Base-by-base conservation (phyloP, 1,140 invertebrate species). In the Drosophila setifemur region DNA sequence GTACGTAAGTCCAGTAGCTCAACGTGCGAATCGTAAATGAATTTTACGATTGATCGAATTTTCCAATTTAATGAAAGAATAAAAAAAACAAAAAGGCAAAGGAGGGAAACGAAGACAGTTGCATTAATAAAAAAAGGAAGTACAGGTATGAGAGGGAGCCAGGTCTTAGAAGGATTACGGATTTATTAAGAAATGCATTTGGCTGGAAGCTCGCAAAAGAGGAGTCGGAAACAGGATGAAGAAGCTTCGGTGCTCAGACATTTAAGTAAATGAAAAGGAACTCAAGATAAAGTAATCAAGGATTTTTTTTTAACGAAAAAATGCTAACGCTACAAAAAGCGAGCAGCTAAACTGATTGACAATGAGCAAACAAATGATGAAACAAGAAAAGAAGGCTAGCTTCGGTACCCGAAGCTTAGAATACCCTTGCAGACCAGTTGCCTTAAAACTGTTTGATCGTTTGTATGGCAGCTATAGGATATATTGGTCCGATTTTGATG, bases 171-270 rank as follows among this genome's bases (percentile, higher is more conserved):
- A 52, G 64, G 47, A 63, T 60, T 71, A 70, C 66, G 49, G 47
- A 74, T 83, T 64, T 78, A 83, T 85, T 61, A 66, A 49, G 49
- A 61, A 71, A 70, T 83, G 73, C 63, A 83, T 57, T 73, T 64
- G 33, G 16, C 49, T 40, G 31, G 29, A 28, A 39, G 31, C 26
- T 43, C 3, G 0, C 14, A n/a, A 18, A 25, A 12, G n/a, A 23
- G 31, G 25, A 21, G 28, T 39, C 31, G 18, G 16, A 33, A 54
- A 4, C 26, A 29, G 35, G 37, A 49, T 45, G 39, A 12, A 19
- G 26, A 39, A 35, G 11, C 9, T 29, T 0, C 26, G 43, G 35
- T 40, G 42, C 43, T 28, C 19, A 23, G 19, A 42, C 33, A 31
- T 29, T 58, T 43, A 45, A 39, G 77, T 49, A 76, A 73, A 73